Evolutionary conservation across 2,888 invertebrate genomes (phyloP).

Genomic region (Ceraclea dissimilis): DNA sequence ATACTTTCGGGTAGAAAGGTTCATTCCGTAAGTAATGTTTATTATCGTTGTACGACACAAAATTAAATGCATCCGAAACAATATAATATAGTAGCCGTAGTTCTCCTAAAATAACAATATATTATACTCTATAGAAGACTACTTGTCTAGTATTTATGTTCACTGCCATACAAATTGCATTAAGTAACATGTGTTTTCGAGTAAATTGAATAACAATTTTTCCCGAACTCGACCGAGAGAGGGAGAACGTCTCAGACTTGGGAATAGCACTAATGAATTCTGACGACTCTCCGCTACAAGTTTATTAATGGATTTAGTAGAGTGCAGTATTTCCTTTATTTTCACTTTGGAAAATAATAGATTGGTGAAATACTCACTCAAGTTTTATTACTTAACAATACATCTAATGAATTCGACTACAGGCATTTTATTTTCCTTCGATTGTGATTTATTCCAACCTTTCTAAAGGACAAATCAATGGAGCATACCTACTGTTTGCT

Average conservation of each 20-base stretch:
- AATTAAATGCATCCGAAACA: neutral
- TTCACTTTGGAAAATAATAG: neutral
- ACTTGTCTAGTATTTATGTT: neutral
- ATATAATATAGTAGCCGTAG: too few species aligned
- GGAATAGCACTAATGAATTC: neutral
- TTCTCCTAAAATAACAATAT: too few species aligned
- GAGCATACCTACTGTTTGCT: too few species aligned
- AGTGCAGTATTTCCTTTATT: neutral
- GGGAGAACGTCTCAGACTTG: neutral
- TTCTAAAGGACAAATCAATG: too few species aligned
- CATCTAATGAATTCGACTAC: too few species aligned
- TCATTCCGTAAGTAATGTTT: neutral
- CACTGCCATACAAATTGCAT: neutral
- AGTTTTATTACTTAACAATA: too few species aligned
- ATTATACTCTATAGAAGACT: neutral
- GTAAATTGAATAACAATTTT: slow-evolving; percentile 1
- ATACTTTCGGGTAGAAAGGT: too few species aligned
- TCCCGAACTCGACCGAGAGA: neutral
- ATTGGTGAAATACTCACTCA: neutral
- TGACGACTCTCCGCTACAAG: neutral
- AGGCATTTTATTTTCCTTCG: too few species aligned
- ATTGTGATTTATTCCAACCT: too few species aligned
- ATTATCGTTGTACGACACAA: neutral
- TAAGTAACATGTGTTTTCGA: slow-evolving; percentile 1
- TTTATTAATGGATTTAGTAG: neutral